Percentiles rank a stretch among this genome's conserved stretches.
These are phyloP conservation scores for Sarcophilus harrisii DNA, from an alignment of 2,797 vertebrate genomes.

Conservation along the genomic window DNA sequence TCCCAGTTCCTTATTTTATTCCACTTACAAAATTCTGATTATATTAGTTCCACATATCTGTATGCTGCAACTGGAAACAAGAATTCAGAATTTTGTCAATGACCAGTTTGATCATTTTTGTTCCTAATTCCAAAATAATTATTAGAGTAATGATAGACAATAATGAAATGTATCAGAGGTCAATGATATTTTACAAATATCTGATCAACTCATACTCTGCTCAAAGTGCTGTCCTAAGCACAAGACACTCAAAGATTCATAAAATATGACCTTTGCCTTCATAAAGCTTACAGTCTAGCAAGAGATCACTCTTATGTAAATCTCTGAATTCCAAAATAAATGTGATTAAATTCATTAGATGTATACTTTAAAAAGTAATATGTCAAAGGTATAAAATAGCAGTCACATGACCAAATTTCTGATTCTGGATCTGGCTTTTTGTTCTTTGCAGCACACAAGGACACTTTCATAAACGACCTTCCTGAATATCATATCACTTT, in stretches of 20 bases:
- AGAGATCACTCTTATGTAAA: not conserved
- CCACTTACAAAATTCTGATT: not conserved
- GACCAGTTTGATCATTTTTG: conserved; percentile 53
- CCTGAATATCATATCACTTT: not conserved
- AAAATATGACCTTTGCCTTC: not conserved
- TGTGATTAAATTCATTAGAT: not conserved
- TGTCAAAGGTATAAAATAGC: not conserved
- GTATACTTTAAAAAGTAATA: not conserved
- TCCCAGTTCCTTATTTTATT: conserved; percentile 16
- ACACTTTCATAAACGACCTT: not conserved
- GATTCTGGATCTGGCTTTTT: not conserved
- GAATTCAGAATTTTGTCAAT: conserved; percentile 58
- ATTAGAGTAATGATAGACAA: not conserved
- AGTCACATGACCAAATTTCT: not conserved
- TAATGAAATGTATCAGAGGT: not conserved
- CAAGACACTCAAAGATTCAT: not conserved
- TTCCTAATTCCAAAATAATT: conserved; percentile 34
- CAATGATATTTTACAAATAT: not conserved
- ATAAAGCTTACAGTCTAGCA: not conserved
- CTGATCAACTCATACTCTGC: not conserved
- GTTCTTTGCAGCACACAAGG: not conserved
- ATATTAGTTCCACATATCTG: conserved; percentile 27
- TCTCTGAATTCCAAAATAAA: not conserved
- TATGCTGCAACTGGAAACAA: conserved; percentile 51
- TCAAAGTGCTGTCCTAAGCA: not conserved